phyloP scores from a whole-genome alignment of 2,888 invertebrate genomes.

The Agelastica alni region DNA sequence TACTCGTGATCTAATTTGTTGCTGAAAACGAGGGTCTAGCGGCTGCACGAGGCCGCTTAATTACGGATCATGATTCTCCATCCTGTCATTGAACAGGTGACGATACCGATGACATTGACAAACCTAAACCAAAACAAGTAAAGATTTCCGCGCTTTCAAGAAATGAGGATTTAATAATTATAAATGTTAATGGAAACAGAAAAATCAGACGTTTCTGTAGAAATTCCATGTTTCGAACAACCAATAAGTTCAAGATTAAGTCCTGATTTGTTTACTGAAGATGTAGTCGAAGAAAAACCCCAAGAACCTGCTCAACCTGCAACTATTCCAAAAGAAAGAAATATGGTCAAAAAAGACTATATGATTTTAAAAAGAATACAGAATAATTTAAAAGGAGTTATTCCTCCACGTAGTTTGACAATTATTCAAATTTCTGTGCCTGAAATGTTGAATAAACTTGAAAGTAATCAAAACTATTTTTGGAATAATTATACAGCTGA shows the following conservation, averaged over 20 bases:
- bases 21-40: too few relatives aligned
- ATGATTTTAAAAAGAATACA: constrained; percentile 58
- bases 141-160: not conserved
- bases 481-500: constrained; percentile 32
- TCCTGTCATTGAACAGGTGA: too few relatives aligned
- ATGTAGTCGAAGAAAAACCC: constrained; percentile 11
- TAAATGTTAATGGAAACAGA: too few relatives aligned
- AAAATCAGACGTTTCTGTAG: constrained; percentile 13
- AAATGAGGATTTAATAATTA: too few relatives aligned
- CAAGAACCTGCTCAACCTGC: constrained; percentile 12
- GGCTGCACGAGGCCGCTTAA: too few relatives aligned
- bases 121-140: not conserved
- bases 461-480: constrained; percentile 46
- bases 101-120: not conserved
- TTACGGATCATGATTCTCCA: too few relatives aligned
- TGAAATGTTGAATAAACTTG: constrained; percentile 63
- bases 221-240: constrained; percentile 17
- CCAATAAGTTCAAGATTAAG: constrained; percentile 43
- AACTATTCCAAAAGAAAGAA: constrained; percentile 39
- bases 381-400: constrained; percentile 68
- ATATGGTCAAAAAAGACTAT: constrained; percentile 50
- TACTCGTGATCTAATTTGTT: too few relatives aligned
- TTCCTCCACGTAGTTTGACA: constrained; percentile 77
- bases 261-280: constrained; percentile 71
- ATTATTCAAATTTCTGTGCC: constrained; percentile 67